Evolutionary conservation across 2,113 vertebrate genomes (phyloP).

Genomic region (Tachysurus fulvidraco): DNA sequence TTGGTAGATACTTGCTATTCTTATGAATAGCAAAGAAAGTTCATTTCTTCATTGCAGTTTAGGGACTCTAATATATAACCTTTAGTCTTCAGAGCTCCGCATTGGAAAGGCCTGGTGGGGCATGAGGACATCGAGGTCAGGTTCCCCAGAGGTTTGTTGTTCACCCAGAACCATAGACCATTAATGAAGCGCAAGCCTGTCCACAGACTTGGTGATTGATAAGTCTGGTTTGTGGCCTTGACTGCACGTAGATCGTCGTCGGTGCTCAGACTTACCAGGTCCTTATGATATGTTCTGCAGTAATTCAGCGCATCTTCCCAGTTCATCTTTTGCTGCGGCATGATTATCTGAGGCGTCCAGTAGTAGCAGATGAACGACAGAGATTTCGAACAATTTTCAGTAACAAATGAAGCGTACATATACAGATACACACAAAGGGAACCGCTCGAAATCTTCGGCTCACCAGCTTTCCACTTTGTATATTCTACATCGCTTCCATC

Average conservation of each 20-base stretch:
- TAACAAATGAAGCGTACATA: background rate
- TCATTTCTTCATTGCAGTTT: background rate
- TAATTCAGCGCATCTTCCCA: background rate
- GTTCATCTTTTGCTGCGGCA: background rate
- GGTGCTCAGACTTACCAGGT: background rate
- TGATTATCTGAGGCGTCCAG: background rate
- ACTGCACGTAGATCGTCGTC: background rate
- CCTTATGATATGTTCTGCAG: background rate
- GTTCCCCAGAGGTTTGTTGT: background rate
- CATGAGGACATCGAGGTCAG: background rate
- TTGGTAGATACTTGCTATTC: background rate
- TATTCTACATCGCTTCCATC: background rate
- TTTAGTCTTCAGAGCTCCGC: background rate
- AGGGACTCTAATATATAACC: background rate
- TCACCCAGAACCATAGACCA: background rate
- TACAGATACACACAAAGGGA: background rate
- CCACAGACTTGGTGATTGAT: background rate
- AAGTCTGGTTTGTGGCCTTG: background rate
- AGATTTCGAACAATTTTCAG: background rate
- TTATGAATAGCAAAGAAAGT: background rate
- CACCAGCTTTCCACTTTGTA: background rate
- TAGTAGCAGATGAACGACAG: background rate
- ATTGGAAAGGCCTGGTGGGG: background rate
- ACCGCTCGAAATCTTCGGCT: background rate
- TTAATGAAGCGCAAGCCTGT: background rate